A percentile compares a stretch with the other conserved stretches of the same genome.
phyloP scores from a whole-genome alignment of 2,797 vertebrate genomes.

The Argya squamiceps region DNA sequence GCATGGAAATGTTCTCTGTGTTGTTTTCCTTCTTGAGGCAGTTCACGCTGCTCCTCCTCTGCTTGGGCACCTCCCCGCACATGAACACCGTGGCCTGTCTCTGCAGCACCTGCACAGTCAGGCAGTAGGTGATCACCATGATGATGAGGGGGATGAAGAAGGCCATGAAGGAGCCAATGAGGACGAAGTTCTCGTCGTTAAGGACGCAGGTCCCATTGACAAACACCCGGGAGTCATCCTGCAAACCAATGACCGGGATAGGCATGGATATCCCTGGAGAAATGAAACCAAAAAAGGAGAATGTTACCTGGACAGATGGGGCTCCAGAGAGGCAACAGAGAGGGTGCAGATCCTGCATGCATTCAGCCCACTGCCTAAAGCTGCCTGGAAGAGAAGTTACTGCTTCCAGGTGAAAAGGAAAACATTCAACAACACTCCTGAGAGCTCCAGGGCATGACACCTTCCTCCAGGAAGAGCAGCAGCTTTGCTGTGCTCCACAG shows the following conservation, averaged over 20 bases:
- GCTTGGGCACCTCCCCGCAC: slow-evolving; percentile 78
- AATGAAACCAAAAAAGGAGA: not conserved
- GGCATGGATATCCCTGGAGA: slow-evolving; percentile 90
- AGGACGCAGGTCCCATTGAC: slow-evolving; percentile 90
- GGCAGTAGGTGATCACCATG: slow-evolving; percentile 96
- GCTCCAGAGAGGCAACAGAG: not conserved
- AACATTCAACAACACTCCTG: not conserved
- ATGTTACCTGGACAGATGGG: fast-evolving
- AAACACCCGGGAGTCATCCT: slow-evolving; percentile 91
- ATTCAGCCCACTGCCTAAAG: not conserved
- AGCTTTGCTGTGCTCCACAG: not conserved
- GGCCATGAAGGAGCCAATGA: slow-evolving; percentile 95
- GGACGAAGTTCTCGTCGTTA: slow-evolving; percentile 93
- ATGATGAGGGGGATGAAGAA: slow-evolving; percentile 98
- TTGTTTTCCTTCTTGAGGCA: slow-evolving; percentile 81
- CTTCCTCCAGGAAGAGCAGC: not conserved
- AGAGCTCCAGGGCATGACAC: not conserved
- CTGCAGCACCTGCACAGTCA: slow-evolving; percentile 93
- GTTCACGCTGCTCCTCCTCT: slow-evolving; percentile 84
- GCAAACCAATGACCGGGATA: slow-evolving; percentile 94
- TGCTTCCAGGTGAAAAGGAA: not conserved
- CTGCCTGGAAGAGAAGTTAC: not conserved
- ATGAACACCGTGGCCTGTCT: slow-evolving; percentile 92
- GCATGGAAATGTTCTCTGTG: slow-evolving; percentile 82
- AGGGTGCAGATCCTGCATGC: not conserved